Evolutionary conservation across 2,797 vertebrate genomes (phyloP).

Genomic region (Enteromius trimaculatus): DNA sequence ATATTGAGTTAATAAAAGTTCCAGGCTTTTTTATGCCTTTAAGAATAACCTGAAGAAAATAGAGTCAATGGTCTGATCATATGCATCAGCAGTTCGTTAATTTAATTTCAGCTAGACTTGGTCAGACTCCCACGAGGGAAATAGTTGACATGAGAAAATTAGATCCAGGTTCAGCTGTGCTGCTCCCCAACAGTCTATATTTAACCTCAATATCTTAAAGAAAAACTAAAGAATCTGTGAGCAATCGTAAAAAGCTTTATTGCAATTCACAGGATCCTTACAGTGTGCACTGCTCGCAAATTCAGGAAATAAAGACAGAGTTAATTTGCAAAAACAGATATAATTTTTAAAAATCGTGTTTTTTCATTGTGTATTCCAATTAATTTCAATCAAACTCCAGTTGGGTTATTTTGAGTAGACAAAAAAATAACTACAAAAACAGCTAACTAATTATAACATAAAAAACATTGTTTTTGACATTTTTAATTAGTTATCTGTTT

Average conservation of each 20-base stretch:
- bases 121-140: conserved; percentile 55
- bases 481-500: too few relatives aligned
- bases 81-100: conserved; percentile 62
- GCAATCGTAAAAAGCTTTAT: neutral
- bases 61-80: conserved; percentile 44
- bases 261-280: neutral
- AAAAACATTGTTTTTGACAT: too few relatives aligned
- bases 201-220: conserved; percentile 15
- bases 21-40: conserved; percentile 17
- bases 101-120: conserved; percentile 56
- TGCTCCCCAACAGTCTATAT: conserved; percentile 15
- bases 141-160: conserved; percentile 36
- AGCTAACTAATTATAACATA: too few relatives aligned
- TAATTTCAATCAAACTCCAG: too few relatives aligned
- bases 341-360: too few relatives aligned
- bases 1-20: conserved; percentile 48
- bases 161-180: conserved; percentile 12
- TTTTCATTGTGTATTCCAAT: too few relatives aligned
- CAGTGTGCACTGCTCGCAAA: neutral
- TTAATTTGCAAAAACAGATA: too few relatives aligned
- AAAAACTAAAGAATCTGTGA: neutral
- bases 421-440: too few relatives aligned
- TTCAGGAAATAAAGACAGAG: too few relatives aligned
- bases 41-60: conserved; percentile 12
- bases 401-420: too few relatives aligned